Evolutionary conservation across 1,140 invertebrate species (phyloP), one percentile per base, ranked within the genome.

Genomic region (Lepeophtheirus salmonis): DNA sequence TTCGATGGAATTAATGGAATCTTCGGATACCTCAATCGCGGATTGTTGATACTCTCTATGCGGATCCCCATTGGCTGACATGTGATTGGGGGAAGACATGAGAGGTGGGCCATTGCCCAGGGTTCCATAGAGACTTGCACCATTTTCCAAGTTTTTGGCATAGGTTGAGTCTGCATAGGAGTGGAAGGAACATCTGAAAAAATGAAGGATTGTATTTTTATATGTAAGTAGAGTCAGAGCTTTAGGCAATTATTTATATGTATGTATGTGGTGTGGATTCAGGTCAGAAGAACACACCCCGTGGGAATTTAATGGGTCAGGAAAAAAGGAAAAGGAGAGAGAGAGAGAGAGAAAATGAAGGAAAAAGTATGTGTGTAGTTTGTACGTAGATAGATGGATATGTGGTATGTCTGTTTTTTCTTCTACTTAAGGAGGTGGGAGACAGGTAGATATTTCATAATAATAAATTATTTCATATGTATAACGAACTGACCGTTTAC

Each of bases 121-220:
- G 13, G 53, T 62, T 20, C 62, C 59, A 54, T 63, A 63, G 20
- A 63, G 12, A 22, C 41, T 50, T 18, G 41, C n/a, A 17, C 55
- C 53, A 62, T 84, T 82, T 61, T 73, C 73, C 60, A 76, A 64
- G 56, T 73, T 72, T 67, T 84, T 86, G 20, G 86, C 89, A 68
- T 91, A 90, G 60, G 85, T 88, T 63, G 85, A 89, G 72, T 92
- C 89, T 0, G 89, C 89, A 70, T 92, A 92, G 18, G 89, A 86
- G 72, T 92, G 89, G 70, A 94, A 94, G 73, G 89, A 92, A 71
- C 89, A 92, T 63, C 66, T 62, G 50, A 50, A 62, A 62, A 25
- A 21, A 50, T 62, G 22, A 22, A 14, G n/a, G n/a, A n/a, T n/a
- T n/a, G n/a, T n/a, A n/a, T 13, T 60, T 22, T 6, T 49, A 50